Percentiles rank a stretch among this genome's conserved stretches.
Conservation (phyloP, 2,797 vertebrate species). For the Pteropus rufus region DNA sequence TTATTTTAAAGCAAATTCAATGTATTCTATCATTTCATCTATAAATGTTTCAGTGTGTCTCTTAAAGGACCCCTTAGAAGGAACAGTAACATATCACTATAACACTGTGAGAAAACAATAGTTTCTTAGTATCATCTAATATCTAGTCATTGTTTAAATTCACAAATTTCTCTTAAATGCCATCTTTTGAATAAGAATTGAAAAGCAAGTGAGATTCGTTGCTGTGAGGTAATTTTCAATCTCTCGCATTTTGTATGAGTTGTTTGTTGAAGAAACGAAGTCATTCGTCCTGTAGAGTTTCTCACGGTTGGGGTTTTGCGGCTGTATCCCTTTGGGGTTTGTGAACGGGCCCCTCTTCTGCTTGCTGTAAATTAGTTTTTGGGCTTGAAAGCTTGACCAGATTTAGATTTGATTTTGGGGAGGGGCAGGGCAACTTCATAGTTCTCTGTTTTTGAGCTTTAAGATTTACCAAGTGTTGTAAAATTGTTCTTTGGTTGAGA, state of each 20-base stretch:
- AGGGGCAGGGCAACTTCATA: background rate
- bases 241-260: background rate
- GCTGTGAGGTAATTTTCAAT: fast-evolving
- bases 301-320: background rate
- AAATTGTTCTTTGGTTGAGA: background rate
- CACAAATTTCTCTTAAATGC: background rate
- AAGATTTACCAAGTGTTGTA: background rate
- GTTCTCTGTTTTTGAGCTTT: background rate
- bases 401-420: background rate
- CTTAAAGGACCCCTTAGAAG: background rate
- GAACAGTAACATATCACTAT: background rate
- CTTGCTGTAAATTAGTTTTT: background rate
- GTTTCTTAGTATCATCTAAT: background rate
- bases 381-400: background rate
- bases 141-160: background rate
- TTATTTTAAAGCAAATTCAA: background rate
- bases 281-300: background rate
- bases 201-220: background rate
- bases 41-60: background rate
- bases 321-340: background rate
- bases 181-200: background rate
- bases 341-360: background rate
- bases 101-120: background rate
- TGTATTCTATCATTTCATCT: background rate
- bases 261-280: background rate